Conservation (phyloP, 2,113 vertebrate species). For the Globicephala melas region DNA sequence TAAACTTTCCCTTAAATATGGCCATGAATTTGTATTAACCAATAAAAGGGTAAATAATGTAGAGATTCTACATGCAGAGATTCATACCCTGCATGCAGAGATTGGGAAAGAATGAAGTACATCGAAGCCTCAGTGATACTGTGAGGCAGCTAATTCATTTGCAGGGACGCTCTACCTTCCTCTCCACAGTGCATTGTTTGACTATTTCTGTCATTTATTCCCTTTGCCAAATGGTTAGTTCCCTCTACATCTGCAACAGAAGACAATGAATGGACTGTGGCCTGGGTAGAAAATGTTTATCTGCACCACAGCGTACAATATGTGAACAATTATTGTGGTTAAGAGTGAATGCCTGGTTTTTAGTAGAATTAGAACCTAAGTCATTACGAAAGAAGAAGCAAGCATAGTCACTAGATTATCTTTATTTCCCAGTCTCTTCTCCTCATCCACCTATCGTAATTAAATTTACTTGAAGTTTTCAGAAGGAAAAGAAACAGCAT, state of each 20-base stretch:
- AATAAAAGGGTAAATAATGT: not conserved
- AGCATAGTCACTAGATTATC: not conserved
- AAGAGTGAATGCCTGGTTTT: not conserved
- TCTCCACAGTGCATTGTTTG: not conserved
- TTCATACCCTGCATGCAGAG: not conserved
- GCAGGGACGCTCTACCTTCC: not conserved
- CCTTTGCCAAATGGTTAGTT: not conserved
- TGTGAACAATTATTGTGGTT: not conserved
- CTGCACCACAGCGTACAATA: accelerated
- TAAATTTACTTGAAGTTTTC: not conserved
- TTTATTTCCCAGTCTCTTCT: not conserved
- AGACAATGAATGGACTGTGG: not conserved
- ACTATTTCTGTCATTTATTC: not conserved
- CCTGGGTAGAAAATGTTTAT: not conserved
- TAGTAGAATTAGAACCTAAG: not conserved
- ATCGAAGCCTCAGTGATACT: not conserved
- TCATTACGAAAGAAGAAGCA: not conserved
- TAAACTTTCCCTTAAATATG: not conserved
- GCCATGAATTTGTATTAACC: not conserved
- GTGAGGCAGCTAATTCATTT: not conserved
- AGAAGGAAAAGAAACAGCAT: not conserved
- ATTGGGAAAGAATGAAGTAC: not conserved
- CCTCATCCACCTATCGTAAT: not conserved
- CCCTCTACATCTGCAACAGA: not conserved
- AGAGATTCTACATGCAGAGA: not conserved